A percentile compares a stretch with the other conserved stretches of the same genome.
phyloP scores from a whole-genome alignment of 2,797 vertebrate species.

The Gephyroberyx darwinii region DNA sequence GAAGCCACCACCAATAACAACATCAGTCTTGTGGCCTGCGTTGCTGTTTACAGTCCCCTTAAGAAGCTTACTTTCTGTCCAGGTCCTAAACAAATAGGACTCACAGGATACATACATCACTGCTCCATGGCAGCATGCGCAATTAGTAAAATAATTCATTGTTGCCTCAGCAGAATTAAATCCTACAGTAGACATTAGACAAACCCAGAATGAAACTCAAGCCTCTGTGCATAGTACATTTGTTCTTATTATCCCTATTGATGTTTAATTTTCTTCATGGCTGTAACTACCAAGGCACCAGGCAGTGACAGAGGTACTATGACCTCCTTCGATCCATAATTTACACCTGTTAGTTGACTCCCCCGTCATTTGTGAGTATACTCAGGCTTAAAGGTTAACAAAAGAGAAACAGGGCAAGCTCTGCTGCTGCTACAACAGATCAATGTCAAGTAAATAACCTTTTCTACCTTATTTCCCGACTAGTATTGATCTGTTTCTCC shows the following conservation, averaged over 20 bases:
- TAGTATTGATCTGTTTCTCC: slow-evolving; percentile 93
- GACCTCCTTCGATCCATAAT: slow-evolving; percentile 98
- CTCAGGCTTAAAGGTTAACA: slow-evolving; percentile 99
- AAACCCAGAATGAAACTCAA: slow-evolving; percentile 72
- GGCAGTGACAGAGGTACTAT: slow-evolving; percentile 90
- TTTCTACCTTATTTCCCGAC: slow-evolving; percentile 99
- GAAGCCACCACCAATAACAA: slow-evolving; percentile 16
- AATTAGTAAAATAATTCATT: slow-evolving; percentile 62
- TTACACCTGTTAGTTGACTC: slow-evolving; percentile 99
- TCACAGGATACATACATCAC: slow-evolving; percentile 8
- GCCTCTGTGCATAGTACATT: slow-evolving; percentile 87
- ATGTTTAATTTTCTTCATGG: slow-evolving; percentile 93
- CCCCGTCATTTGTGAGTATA: slow-evolving; percentile 94
- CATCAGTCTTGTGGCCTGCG: slow-evolving; percentile 5
- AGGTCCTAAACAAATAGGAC: not conserved
- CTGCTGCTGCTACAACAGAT: slow-evolving; percentile 90
- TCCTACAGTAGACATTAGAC: not conserved
- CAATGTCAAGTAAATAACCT: slow-evolving; percentile 99
- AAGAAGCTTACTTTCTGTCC: slow-evolving; percentile 2
- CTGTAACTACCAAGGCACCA: slow-evolving; percentile 90
- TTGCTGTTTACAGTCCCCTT: not conserved
- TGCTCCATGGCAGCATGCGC: not conserved
- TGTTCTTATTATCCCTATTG: slow-evolving; percentile 92
- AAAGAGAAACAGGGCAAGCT: slow-evolving; percentile 98
- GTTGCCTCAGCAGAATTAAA: not conserved